phyloP scores from a whole-genome alignment of 2,113 vertebrate species.

The Lophius piscatorius region DNA sequence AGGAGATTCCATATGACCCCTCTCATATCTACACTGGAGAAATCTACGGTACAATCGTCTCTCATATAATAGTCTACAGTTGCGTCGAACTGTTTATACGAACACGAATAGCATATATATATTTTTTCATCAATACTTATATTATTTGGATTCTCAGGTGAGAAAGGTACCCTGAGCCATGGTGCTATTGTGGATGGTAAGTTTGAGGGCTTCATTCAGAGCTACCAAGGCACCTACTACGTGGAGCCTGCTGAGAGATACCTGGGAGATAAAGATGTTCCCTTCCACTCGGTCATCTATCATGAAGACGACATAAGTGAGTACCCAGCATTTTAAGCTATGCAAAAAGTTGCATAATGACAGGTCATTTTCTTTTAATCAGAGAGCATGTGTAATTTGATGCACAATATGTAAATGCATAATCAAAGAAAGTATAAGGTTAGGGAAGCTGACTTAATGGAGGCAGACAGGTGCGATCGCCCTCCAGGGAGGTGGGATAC shows the following conservation, averaged over 20 bases:
- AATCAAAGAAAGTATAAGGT: conserved; percentile 44
- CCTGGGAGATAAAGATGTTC: conserved; percentile 87
- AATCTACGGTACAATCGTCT: conserved; percentile 86
- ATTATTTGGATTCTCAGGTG: conserved; percentile 80
- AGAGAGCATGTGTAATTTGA: conserved; percentile 13
- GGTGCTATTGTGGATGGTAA: conserved; percentile 92
- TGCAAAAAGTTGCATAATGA: conserved; percentile 16
- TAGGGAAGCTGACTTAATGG: conserved; percentile 27
- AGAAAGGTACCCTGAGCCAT: conserved; percentile 92
- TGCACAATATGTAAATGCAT: conserved; percentile 33
- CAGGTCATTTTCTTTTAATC: conserved; percentile 9
- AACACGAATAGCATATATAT: not conserved
- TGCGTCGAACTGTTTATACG: not conserved
- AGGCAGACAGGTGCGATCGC: conserved; percentile 47
- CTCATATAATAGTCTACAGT: not conserved
- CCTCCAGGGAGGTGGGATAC: conserved; percentile 42
- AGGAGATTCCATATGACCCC: conserved; percentile 89
- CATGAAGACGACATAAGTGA: conserved; percentile 98
- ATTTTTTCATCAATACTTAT: not conserved
- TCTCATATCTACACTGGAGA: conserved; percentile 98
- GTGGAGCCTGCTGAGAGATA: conserved; percentile 95
- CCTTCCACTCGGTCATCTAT: conserved; percentile 98
- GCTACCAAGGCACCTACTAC: conserved; percentile 91
- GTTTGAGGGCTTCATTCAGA: conserved; percentile 97
- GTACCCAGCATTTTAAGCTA: conserved; percentile 58